These are phyloP conservation scores for Hemibagrus wyckioides DNA, from an alignment of 2,113 vertebrate species.

Conservation along the genomic window DNA sequence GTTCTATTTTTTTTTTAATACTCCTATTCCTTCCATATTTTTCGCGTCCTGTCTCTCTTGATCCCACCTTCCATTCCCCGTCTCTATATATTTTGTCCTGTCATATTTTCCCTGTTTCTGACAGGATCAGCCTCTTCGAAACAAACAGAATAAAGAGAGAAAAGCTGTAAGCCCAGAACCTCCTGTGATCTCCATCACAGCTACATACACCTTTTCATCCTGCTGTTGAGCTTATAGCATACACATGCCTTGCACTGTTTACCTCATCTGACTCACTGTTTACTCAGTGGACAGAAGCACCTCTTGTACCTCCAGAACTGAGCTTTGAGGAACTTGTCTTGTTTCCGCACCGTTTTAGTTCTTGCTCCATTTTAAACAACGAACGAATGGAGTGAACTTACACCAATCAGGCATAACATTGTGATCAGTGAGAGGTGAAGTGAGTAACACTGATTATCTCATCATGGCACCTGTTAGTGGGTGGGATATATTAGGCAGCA, in stretches of 20 bases:
- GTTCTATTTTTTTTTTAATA: constrained; percentile 5
- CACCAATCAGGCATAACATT: too few relatives aligned
- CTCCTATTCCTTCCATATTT: constrained; percentile 20
- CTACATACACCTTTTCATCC: not conserved
- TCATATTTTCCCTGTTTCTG: constrained; percentile 9
- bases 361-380: not conserved
- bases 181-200: not conserved
- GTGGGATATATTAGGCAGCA: too few relatives aligned
- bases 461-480: too few relatives aligned
- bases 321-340: not conserved
- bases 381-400: not conserved
- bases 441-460: too few relatives aligned
- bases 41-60: constrained; percentile 30
- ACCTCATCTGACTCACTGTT: not conserved
- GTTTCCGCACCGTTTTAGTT: not conserved
- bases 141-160: not conserved
- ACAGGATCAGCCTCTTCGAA: not conserved
- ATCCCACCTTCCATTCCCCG: not conserved
- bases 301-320: not conserved
- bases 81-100: not conserved
- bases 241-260: not conserved
- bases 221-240: not conserved
- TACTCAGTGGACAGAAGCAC: not conserved
- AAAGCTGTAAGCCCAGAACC: not conserved
- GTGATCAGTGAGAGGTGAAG: too few relatives aligned